phyloP scores from a whole-genome alignment of 2,797 vertebrate species.

The Erethizon dorsatum region DNA sequence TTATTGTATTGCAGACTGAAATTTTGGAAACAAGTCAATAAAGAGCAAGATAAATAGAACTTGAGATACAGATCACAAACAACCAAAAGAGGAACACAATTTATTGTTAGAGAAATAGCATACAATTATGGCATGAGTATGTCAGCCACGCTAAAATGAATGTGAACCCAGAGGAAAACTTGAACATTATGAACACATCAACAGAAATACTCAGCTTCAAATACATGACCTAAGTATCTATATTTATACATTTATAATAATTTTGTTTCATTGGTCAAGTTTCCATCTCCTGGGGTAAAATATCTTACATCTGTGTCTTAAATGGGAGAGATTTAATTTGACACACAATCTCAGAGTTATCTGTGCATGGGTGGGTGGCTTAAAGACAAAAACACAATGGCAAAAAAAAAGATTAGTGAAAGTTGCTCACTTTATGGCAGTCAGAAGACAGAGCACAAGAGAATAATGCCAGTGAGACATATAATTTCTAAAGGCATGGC shows the following conservation, averaged over 20 bases:
- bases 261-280: background rate
- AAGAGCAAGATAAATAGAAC: background rate
- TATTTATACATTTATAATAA: background rate
- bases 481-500: background rate
- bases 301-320: background rate
- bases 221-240: background rate
- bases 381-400: no score
- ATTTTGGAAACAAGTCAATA: background rate
- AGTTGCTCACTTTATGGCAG: background rate
- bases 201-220: background rate
- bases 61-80: background rate
- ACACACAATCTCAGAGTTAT: background rate
- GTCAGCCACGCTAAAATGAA: background rate
- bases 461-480: background rate
- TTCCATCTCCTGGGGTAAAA: background rate
- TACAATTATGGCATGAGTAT: background rate
- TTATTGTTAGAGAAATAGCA: background rate
- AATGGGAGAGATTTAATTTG: background rate
- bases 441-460: background rate
- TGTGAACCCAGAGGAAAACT: background rate
- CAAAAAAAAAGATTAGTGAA: no score
- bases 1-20: background rate
- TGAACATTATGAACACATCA: background rate
- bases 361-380: background rate
- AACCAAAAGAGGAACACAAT: background rate